Evolutionary conservation across 2,797 vertebrate species (phyloP).

Genomic region (Cynodonichthys magdalenae): DNA sequence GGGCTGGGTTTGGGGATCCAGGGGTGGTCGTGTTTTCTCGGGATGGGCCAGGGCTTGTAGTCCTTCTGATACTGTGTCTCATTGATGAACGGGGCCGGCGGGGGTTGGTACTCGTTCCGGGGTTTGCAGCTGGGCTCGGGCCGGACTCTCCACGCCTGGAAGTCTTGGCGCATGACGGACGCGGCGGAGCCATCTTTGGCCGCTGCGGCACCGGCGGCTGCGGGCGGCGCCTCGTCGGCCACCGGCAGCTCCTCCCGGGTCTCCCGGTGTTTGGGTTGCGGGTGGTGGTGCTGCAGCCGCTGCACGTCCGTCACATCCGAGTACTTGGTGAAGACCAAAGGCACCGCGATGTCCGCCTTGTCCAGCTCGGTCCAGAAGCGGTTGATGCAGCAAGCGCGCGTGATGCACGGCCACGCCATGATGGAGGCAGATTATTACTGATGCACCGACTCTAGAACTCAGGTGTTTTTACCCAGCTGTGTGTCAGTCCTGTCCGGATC

Average conservation of each 20-base stretch:
- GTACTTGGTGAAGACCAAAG: conserved; percentile 94
- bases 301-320: conserved; percentile 91
- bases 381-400: conserved; percentile 97
- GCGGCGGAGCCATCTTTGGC: conserved; percentile 74
- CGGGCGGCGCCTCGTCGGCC: conserved; percentile 72
- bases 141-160: conserved; percentile 91
- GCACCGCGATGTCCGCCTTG: conserved; percentile 96
- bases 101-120: conserved; percentile 89
- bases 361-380: conserved; percentile 98
- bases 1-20: conserved; percentile 92
- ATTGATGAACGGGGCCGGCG: conserved; percentile 87
- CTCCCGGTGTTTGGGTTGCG: conserved; percentile 68
- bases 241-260: conserved; percentile 68
- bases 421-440: neutral
- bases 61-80: conserved; percentile 97
- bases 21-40: conserved; percentile 91
- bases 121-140: conserved; percentile 95
- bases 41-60: conserved; percentile 95
- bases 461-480: neutral
- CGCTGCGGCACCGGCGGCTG: conserved; percentile 63
- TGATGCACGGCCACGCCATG: conserved; percentile 99
- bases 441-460: neutral
- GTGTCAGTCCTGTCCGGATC: conserved; percentile 49
- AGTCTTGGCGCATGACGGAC: conserved; percentile 97
- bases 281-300: conserved; percentile 77